Conservation (phyloP, 2,888 invertebrate genomes). For the Chydorus sphaericus region DNA sequence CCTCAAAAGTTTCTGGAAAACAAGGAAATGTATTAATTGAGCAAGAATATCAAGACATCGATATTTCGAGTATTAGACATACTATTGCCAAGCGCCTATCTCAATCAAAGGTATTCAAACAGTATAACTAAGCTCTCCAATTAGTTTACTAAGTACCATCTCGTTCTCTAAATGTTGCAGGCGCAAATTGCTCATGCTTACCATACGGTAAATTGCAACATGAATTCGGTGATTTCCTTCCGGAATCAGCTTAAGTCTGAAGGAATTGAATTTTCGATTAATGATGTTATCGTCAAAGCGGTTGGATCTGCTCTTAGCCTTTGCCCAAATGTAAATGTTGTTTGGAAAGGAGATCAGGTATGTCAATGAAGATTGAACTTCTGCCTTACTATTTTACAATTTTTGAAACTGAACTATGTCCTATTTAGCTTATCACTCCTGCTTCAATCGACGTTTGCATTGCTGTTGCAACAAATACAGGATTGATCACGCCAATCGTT, state of each 20-base stretch:
- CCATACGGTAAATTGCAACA: conserved; percentile 37
- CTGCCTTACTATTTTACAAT: background rate
- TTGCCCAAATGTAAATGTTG: conserved; percentile 34
- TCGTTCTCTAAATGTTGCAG: conserved; percentile 29
- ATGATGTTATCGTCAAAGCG: conserved; percentile 50
- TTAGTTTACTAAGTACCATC: background rate
- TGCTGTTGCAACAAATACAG: conserved; percentile 47
- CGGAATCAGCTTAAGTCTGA: conserved; percentile 37
- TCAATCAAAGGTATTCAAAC: conserved; percentile 39
- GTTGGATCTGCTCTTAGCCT: conserved; percentile 41
- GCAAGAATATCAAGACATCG: conserved; percentile 35
- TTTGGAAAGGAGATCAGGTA: conserved; percentile 34
- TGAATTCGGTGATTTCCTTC: conserved; percentile 35
- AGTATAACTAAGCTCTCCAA: background rate
- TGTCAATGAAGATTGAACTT: conserved; percentile 12
- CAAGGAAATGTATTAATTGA: conserved; percentile 15
- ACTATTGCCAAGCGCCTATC: conserved; percentile 47
- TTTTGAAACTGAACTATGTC: background rate
- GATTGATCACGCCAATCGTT: conserved; percentile 49
- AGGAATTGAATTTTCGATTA: conserved; percentile 43
- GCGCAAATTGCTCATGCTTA: conserved; percentile 48
- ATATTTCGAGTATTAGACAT: conserved; percentile 41
- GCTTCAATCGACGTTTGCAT: conserved; percentile 41
- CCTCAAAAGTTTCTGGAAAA: conserved; percentile 17
- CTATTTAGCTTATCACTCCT: conserved; percentile 26